Evolutionary conservation across 1,140 invertebrate species (phyloP), one percentile per base, ranked within the genome.

Genomic region (Wasmannia auropunctata): DNA sequence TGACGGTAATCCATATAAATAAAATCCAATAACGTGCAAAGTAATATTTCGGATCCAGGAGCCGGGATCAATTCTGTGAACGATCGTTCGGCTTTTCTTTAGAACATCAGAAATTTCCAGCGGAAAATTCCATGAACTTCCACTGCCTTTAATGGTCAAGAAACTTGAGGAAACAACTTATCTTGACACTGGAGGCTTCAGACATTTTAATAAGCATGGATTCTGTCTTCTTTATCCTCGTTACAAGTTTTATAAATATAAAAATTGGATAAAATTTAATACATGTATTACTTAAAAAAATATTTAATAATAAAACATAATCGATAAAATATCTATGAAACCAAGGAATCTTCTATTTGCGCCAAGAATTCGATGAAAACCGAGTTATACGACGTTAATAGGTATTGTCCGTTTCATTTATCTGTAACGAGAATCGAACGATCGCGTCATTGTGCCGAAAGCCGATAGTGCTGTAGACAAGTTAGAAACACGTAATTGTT

Each of bases 361-460:
- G 14, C 54, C 0, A 54, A 69, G 25, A 70, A 40, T 34, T 49
- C 14, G 14, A 74, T 49, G 34, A 77, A 40, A 56, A 62, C 22
- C 22, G 0, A 85, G 37, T 63, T 16, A 28, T 77, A 22, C 22
- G 19, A 14, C 19, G 37, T 60, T 75, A 85, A 85, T 62, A 22
- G 40, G 19, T 40, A 85, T 63, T 85, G 58, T 76, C 74, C 43
- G 2, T 43, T 31, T 40, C 46, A 49, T 85, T 85, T 63, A 62
- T 85, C 72, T 77, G 4, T 85, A 77, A 85, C 46, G 22, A 77
- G 60, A 77, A 74, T 62, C 56, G 40, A 62, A 43, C 56, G 37
- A 62, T 84, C 22, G 40, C 54, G 43, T 75, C 56, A 31, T 63
- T 62, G 81, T 37, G 28, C 22, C 43, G 28, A 75, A 51, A 76